These are phyloP conservation scores for Capromys pilorides DNA, from an alignment of 2,797 vertebrate species.

Conservation along the genomic window DNA sequence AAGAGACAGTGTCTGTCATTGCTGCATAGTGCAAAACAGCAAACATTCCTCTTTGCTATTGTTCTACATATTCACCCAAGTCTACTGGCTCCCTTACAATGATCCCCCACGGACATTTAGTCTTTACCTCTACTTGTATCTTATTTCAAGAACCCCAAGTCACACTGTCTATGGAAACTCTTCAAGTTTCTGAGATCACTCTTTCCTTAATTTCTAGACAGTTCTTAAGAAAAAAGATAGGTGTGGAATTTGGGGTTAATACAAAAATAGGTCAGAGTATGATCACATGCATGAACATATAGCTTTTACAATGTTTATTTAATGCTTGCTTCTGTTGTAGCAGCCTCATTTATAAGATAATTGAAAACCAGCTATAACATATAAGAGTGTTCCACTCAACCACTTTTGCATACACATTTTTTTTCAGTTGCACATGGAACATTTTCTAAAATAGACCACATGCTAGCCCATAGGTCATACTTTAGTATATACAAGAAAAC, in stretches of 20 bases:
- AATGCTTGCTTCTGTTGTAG: slow-evolving; percentile 28
- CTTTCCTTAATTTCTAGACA: not conserved
- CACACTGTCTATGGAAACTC: not conserved
- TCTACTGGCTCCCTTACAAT: not conserved
- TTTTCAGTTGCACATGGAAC: too few relatives aligned
- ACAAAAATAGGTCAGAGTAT: slow-evolving; percentile 41
- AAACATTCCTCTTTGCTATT: not conserved
- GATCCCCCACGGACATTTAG: not conserved
- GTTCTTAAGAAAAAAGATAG: slow-evolving; percentile 30
- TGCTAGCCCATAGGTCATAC: too few relatives aligned
- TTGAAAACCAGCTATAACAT: too few relatives aligned
- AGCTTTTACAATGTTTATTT: slow-evolving; percentile 48
- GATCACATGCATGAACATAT: not conserved
- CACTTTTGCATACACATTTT: too few relatives aligned
- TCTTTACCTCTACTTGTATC: not conserved
- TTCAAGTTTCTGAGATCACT: not conserved
- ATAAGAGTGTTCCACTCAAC: too few relatives aligned
- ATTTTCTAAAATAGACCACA: too few relatives aligned
- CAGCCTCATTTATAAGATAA: slow-evolving; percentile 8
- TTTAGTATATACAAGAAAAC: too few relatives aligned
- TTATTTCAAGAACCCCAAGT: not conserved
- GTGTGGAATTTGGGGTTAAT: not conserved
- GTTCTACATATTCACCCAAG: not conserved
- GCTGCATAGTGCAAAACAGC: not conserved
- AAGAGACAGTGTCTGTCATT: not conserved